phyloP scores from a whole-genome alignment of 2,888 invertebrate genomes.

The Creontiades dilutus region DNA sequence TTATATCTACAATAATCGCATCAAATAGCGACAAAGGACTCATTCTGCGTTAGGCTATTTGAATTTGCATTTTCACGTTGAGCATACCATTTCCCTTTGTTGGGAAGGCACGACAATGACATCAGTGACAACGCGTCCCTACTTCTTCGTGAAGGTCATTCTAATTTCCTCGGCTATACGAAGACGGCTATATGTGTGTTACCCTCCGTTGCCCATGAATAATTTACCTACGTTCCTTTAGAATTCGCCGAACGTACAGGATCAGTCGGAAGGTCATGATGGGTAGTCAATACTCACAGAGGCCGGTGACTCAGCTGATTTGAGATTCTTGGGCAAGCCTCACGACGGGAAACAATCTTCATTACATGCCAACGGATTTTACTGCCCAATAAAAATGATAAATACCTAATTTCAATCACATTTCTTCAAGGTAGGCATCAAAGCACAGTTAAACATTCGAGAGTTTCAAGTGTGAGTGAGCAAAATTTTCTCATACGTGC shows the following conservation, averaged over 20 bases:
- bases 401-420: no score
- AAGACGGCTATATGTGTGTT: no score
- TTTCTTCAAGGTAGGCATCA: no score
- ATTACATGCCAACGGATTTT: no score
- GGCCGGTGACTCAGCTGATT: neutral
- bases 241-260: slow-evolving; percentile 17
- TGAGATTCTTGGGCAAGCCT: neutral
- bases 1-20: no score
- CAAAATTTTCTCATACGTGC: no score
- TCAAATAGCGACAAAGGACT: no score
- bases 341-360: no score
- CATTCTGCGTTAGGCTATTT: neutral
- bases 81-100: neutral
- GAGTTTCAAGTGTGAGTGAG: no score
- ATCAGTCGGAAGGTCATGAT: neutral
- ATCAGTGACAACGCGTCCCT: neutral
- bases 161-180: slow-evolving; percentile 1
- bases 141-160: neutral
- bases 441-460: no score
- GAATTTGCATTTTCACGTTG: neutral
- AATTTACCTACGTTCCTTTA: slow-evolving; percentile 11
- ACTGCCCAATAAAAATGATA: no score
- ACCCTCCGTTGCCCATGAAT: slow-evolving; percentile 14
- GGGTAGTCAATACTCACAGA: neutral
- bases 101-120: neutral